Conservation (phyloP, 1,140 invertebrate species). For the Musca vetustissima region DNA sequence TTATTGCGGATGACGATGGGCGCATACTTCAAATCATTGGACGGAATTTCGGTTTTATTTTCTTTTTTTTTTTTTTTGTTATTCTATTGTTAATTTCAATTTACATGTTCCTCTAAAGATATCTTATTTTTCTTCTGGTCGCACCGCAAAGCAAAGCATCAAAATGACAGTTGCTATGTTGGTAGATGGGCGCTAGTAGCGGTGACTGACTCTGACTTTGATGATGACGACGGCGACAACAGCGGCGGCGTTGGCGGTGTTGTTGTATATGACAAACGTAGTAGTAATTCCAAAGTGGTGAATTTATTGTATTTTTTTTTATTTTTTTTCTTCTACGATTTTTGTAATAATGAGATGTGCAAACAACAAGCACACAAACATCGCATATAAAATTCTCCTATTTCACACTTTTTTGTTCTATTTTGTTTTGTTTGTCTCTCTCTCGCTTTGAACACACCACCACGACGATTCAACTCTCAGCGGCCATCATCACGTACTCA, state of each 20-base stretch:
- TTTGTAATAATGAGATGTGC: background rate
- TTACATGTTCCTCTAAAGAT: too few relatives aligned
- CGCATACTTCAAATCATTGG: background rate
- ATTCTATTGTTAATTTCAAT: background rate
- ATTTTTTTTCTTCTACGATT: background rate
- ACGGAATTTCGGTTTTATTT: background rate
- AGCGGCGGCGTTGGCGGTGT: background rate
- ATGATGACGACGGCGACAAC: too few relatives aligned
- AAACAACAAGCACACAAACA: background rate
- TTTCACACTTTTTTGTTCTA: background rate
- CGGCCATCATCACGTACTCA: too few relatives aligned
- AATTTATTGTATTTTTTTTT: constrained; percentile 4
- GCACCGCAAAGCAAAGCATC: too few relatives aligned
- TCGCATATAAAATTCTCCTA: background rate
- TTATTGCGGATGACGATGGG: too few relatives aligned
- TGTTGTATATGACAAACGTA: constrained; percentile 10
- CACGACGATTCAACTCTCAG: too few relatives aligned
- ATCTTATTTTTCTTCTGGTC: too few relatives aligned
- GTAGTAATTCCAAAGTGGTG: constrained; percentile 8
- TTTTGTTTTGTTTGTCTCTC: background rate
- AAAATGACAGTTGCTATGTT: constrained; percentile 14
- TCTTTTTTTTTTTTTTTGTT: too few relatives aligned
- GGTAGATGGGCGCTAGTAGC: too few relatives aligned
- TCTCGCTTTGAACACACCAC: too few relatives aligned
- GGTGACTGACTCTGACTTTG: too few relatives aligned